phyloP scores from a whole-genome alignment of 2,888 invertebrate genomes.

The Macrophya alboannulata region DNA sequence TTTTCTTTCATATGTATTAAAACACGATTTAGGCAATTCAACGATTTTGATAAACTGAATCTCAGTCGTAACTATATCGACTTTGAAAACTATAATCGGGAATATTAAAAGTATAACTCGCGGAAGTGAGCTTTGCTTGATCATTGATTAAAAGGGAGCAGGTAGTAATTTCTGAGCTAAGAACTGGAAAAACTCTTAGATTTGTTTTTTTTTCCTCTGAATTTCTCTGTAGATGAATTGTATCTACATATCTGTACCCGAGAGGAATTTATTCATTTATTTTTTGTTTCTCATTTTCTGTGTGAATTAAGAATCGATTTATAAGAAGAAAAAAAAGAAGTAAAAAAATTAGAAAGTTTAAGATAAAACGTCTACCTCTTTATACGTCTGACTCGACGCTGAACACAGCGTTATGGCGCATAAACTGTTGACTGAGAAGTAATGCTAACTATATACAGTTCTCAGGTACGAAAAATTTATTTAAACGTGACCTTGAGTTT shows the following conservation, averaged over 20 bases:
- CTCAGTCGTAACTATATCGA: too few relatives aligned
- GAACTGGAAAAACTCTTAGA: neutral
- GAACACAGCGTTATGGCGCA: slow-evolving; percentile 23
- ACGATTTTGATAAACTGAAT: too few relatives aligned
- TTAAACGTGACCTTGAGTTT: slow-evolving; percentile 40
- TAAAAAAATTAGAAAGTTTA: neutral
- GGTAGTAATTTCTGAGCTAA: slow-evolving; percentile 14
- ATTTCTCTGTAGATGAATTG: neutral
- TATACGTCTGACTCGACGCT: slow-evolving; percentile 34
- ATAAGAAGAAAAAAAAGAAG: neutral
- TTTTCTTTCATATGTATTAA: neutral
- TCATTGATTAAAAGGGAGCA: neutral
- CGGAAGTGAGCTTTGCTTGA: neutral
- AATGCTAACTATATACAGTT: slow-evolving; percentile 46
- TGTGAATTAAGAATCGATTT: neutral
- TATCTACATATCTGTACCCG: slow-evolving; percentile 15
- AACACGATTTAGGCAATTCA: neutral
- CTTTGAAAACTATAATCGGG: neutral
- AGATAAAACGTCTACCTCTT: slow-evolving; percentile 21
- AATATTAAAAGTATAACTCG: slow-evolving; percentile 2
- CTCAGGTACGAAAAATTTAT: slow-evolving; percentile 32
- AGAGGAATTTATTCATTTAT: neutral
- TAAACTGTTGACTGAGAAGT: slow-evolving; percentile 17
- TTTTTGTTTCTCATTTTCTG: neutral
- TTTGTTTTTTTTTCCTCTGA: slow-evolving; percentile 39